A percentile compares a stretch with the other conserved stretches of the same genome.
Conservation (phyloP, 2,888 invertebrate species). For the Dasypogon diadema region DNA sequence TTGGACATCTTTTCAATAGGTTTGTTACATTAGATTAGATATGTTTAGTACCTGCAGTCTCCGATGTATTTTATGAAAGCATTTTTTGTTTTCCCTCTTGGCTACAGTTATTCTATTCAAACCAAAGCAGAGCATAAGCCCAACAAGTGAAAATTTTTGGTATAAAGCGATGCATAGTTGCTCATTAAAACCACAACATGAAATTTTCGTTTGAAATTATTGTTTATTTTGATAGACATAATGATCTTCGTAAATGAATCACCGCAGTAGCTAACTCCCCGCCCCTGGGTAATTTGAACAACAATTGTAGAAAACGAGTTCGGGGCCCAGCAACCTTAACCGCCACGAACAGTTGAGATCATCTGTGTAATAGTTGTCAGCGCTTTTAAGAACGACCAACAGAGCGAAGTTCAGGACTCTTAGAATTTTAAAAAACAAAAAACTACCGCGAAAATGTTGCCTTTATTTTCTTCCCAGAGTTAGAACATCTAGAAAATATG, state of each 20-base stretch:
- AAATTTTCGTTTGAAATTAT: constrained; percentile 49
- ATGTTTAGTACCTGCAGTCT: too few relatives aligned
- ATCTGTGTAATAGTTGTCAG: constrained; percentile 9
- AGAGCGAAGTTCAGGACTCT: constrained; percentile 22
- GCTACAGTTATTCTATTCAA: too few relatives aligned
- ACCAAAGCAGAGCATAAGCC: constrained; percentile 3
- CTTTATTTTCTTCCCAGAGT: background rate
- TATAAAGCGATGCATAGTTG: constrained; percentile 8
- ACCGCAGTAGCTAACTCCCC: constrained; percentile 33
- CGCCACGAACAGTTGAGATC: constrained; percentile 8
- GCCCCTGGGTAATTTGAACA: constrained; percentile 27
- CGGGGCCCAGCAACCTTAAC: background rate
- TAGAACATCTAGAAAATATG: background rate
- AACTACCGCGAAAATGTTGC: constrained; percentile 18
- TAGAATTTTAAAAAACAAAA: constrained; percentile 7
- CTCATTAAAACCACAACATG: constrained; percentile 27
- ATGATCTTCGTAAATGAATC: constrained; percentile 32
- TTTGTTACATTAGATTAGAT: too few relatives aligned
- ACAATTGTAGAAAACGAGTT: constrained; percentile 9
- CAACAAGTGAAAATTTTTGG: background rate
- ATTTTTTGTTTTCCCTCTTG: too few relatives aligned
- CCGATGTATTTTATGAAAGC: too few relatives aligned
- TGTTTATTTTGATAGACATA: constrained; percentile 45
- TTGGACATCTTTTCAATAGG: too few relatives aligned
- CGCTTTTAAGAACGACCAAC: constrained; percentile 5